Base-by-base conservation (phyloP, 2,888 invertebrate species). In the Epicampocera succincta region DNA sequence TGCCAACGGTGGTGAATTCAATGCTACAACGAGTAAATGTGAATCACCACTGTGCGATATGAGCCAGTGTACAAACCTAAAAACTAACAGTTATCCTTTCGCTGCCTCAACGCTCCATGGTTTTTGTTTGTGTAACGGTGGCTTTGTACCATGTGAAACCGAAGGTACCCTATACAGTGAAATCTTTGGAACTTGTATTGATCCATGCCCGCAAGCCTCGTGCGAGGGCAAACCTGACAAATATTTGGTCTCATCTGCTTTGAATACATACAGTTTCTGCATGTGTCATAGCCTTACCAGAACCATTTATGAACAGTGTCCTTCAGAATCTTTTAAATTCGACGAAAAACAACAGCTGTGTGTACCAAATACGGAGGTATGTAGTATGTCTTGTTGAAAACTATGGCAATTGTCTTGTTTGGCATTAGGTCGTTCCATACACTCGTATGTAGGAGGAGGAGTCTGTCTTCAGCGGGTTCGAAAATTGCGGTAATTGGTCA, bases 121-220 rank as follows among this genome's bases (percentile, higher is more conserved):
- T 4, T 88, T 87, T 84, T 89, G 88, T 48, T 0, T 84, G 8
- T 89, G 88, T 44, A 60, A 84, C 38, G 80, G 83, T 4, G 8
- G 46, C 0, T 87, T 73, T 40, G 4, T 65, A 2, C 5, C 71
- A 1, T 88, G 88, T 46, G 77, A 46, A 5, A 17, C 0, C 6
- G 9, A 4, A 4, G 78, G 80, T 13, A 78, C 78, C n/a, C 12
- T 52, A 2, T 87, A 83, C 29, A 44, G 84, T 56, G 21, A 29
- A 8, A 6, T 1, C 0, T 15, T 56, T 3, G 69, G 40, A 6
- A 21, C 11, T 60, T 76, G 76, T 44, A 25, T 38, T 11, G 13
- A 44, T 0, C 68, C 68, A 13, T 76, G 76, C 40, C 25, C 25
- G 8, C 21, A 40, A 11, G 1, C 21, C 38, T 33, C 84, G 71